Percentiles rank a stretch among this genome's conserved stretches.
Evolutionary conservation across 2,888 invertebrate genomes (phyloP).

Genomic region (Scotopteryx bipunctaria): DNA sequence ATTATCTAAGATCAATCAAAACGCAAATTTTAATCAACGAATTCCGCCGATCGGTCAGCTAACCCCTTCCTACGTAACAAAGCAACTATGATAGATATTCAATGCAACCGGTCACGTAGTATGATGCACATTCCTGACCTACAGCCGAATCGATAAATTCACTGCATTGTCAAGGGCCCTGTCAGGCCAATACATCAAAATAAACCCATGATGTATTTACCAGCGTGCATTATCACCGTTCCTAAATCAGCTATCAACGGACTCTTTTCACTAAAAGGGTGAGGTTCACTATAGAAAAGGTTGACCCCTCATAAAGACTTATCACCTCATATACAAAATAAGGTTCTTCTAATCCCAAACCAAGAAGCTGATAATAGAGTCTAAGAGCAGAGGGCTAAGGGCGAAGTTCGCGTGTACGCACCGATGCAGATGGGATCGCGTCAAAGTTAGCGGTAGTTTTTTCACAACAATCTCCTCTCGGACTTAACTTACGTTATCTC

Average conservation of each 20-base stretch:
- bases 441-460: slow-evolving; percentile 81
- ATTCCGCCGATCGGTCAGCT: slow-evolving; percentile 57
- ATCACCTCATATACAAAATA: slow-evolving; percentile 84
- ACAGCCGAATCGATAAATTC: slow-evolving; percentile 40
- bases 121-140: slow-evolving; percentile 48
- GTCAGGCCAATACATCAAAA: slow-evolving; percentile 74
- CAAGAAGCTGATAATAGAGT: slow-evolving; percentile 51
- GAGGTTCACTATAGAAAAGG: slow-evolving; percentile 81
- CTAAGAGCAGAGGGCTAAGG: slow-evolving; percentile 55
- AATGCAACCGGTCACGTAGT: slow-evolving; percentile 40
- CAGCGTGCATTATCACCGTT: slow-evolving; percentile 80
- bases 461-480: slow-evolving; percentile 82
- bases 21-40: slow-evolving; percentile 64
- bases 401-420: slow-evolving; percentile 57
- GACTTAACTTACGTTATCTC: slow-evolving; percentile 84
- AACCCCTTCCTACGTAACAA: slow-evolving; percentile 53
- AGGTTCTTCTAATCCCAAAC: slow-evolving; percentile 76
- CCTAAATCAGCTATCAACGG: slow-evolving; percentile 83
- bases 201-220: slow-evolving; percentile 83
- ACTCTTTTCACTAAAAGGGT: slow-evolving; percentile 84
- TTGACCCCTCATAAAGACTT: slow-evolving; percentile 84
- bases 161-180: slow-evolving; percentile 31
- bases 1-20: slow-evolving; percentile 49
- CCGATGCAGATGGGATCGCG: slow-evolving; percentile 69
- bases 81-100: slow-evolving; percentile 67